Evolutionary conservation across 1,140 invertebrate genomes (phyloP), one percentile per base, ranked within the genome.

Genomic region (Carposina sasakii): DNA sequence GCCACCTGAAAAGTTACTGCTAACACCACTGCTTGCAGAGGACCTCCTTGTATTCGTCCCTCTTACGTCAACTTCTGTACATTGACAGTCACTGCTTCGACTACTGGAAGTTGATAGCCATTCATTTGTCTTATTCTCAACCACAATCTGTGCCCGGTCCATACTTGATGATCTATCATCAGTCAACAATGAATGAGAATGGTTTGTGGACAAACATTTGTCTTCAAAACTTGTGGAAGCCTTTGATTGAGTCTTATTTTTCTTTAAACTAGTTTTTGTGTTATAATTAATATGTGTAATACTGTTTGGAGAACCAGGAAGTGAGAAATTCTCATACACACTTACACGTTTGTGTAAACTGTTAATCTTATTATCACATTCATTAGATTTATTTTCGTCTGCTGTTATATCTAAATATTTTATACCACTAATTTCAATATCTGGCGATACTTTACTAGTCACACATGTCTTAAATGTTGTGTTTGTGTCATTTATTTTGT

Each of bases 121-220:
- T 46, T 83, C 77, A 50, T 83, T 83, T 0, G 74, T 76, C 22
- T 61, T 71, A 58, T 84, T 83, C 55, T 83, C 76, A n/a, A 68
- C 66, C 0, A 79, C 63, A 0, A 62, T 58, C 17, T 77, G 43
- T 3, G 71, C 79, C 42, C 63, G 76, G 31, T 82, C 76, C 16
- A 81, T 58, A 9, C 69, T 55, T 30, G 61, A 54, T 22, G 70
- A 65, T 16, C 44, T 42, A 26, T 74, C 68, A 34, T 62, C 58
- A 17, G 63, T 66, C 34, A 63, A 36, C 22, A 76, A 52, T 1
- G 57, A 61, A 12, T 54, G 41, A 9, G 58, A 49, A 49, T 53
- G 52, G n/a, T 60, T 54, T 13, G 53, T 57, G 28, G 60, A 33
- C 41, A 57, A 56, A 22, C 56, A 47, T 48, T 30, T 53, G 16